Evolutionary conservation across 2,888 invertebrate species (phyloP), one percentile per base, ranked within the genome.

Genomic region (Eilema griseolum): DNA sequence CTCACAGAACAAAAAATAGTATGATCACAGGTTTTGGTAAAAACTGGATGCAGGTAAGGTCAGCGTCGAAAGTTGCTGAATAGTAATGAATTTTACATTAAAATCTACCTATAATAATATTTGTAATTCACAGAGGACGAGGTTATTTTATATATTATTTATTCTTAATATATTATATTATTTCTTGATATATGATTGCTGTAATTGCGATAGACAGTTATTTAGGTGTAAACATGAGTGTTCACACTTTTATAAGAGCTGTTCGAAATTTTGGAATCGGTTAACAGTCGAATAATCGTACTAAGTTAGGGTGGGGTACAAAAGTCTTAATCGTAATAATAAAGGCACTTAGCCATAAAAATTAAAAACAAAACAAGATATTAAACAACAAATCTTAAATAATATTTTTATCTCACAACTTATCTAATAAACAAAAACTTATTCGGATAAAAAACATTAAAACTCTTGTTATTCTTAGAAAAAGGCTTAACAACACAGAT

Each of bases 351-450:
- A 16, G 2, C n/a, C 24, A n/a, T 24, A 61, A 31, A 37, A 56
- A 52, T 31, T 52, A n/a, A n/a, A 23, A 20, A 23, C 24, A 5
- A 31, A 46, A 31, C n/a, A 52, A 46, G 20, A 56, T 28, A 46
- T 46, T 20, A 64, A 64, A 60, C 63, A 56, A 37, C 16, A 14
- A 73, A 64, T 63, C 23, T 14, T 33, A 59, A 37, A 70, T 41
- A 66, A 66, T 59, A 62, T 67, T 67, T 67, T 61, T 46, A 73
- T 75, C 20, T 69, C 33, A 31, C 16, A 74, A 75, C 66, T 70
- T 57, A 61, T 61, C 73, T n/a, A 66, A 80, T 82, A 75, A 82
- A 77, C n/a, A 72, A 61, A 64, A 74, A 69, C 52, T 70, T 74
- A 14, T n/a, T 11, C 33, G 23, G 24, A 67, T 67, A 64, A 64